These are phyloP conservation scores for Drosophila neonasuta DNA, from an alignment of 2,888 invertebrate genomes.

Conservation along the genomic window DNA sequence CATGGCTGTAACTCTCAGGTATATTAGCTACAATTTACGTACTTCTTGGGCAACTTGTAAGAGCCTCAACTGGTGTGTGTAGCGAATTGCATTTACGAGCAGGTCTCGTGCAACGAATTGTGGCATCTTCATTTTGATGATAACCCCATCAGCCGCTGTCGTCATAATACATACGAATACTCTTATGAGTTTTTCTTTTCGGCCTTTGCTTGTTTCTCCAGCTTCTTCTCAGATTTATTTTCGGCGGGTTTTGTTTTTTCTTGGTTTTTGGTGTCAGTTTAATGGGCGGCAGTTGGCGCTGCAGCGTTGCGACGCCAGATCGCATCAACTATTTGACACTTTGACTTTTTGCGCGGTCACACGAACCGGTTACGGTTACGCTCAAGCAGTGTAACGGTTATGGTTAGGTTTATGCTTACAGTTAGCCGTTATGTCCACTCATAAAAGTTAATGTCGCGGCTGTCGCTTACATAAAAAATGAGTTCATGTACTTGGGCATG, in stretches of 20 bases:
- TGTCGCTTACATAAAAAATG: slow-evolving; percentile 68
- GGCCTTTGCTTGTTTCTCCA: slow-evolving; percentile 1
- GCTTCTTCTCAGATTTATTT: slow-evolving; percentile 31
- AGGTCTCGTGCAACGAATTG: slow-evolving; percentile 25
- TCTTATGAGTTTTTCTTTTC: slow-evolving; percentile 12
- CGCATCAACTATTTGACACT: slow-evolving; percentile 63
- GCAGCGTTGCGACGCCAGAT: slow-evolving; percentile 38
- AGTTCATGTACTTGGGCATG: slow-evolving; percentile 54
- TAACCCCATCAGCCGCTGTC: slow-evolving; percentile 16
- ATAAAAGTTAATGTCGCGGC: slow-evolving; percentile 57
- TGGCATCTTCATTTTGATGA: slow-evolving; percentile 16
- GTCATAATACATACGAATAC: slow-evolving; percentile 13
- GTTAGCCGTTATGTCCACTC: slow-evolving; percentile 47
- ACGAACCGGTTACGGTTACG: slow-evolving; percentile 59
- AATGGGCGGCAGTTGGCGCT: slow-evolving; percentile 46
- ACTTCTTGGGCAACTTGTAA: slow-evolving; percentile 1
- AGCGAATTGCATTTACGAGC: slow-evolving; percentile 25
- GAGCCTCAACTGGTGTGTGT: slow-evolving; percentile 6
- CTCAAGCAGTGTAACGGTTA: slow-evolving; percentile 31
- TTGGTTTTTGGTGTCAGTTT: slow-evolving; percentile 39
- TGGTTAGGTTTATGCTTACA: slow-evolving; percentile 30
- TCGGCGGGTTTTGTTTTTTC: slow-evolving; percentile 22
- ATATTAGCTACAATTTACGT: slow-evolving; percentile 7
- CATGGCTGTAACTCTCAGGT: not conserved
- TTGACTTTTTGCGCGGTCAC: slow-evolving; percentile 58